Base-by-base conservation (phyloP, 2,888 invertebrate genomes). In the Nemurella pictetii region DNA sequence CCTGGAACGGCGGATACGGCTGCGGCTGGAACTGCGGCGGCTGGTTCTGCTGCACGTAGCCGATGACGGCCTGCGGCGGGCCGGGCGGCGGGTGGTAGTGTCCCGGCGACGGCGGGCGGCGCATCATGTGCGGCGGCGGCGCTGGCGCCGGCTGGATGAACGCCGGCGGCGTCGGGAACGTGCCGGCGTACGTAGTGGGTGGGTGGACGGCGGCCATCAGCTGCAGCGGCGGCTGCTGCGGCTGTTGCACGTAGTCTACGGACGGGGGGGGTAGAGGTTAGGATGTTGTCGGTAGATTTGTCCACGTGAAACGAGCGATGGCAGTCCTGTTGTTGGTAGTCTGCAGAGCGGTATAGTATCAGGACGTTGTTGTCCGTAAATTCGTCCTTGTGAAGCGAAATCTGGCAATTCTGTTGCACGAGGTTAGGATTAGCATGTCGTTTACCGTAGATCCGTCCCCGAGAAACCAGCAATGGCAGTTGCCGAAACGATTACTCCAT, bases 1-100 rank as follows among this genome's bases (percentile, higher is more conserved):
- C 85, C 75, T 87, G 87, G 84, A 87, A 87, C 9, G 87, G 84
- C 30, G 86, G 83, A 30, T 85, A 86, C 7, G 86, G 55, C 77
- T 84, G 85, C 15, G 29, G 85, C 77, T 36, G 86, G 84, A 83
- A 86, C 84, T 55, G 85, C 72, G 73, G 84, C 81, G 55, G 55
- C 55, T 55, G 55, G 1, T 2, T 20, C 78, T 55, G 86, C 87
- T 80, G 85, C 85, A 82, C 85, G 84, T 55, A 82, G 80, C 35
- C 32, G 35, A 80, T 30, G 27, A 82, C 82, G 5, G 82, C 82
- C 72, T 82, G 82, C 2, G 30, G 85, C 85, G 82, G 77, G 86
- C 83, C 74, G 85, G 83, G 84, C 32, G 83, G 83, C 83, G 74
- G 84, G 83, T 72, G 84, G 83, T 72, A 86, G 87, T 80, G 85